A percentile compares a stretch with the other conserved stretches of the same genome.
Evolutionary conservation across 2,113 vertebrate genomes (phyloP).

Genomic region (Azemiops feae): DNA sequence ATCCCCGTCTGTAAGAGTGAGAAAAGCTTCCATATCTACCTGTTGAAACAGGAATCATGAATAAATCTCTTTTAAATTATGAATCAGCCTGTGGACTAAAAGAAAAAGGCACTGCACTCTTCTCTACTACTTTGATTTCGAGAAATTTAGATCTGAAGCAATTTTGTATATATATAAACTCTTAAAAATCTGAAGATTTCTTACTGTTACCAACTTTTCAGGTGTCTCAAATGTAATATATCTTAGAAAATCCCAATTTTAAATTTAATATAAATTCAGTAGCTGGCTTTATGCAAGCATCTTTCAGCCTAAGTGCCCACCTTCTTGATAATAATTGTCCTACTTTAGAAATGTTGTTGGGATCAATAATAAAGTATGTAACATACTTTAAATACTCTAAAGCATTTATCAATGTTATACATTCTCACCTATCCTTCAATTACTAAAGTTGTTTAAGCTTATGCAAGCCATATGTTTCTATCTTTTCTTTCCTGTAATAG

Average conservation of each 20-base stretch:
- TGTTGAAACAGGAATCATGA: slow-evolving; percentile 38
- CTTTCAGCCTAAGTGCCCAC: not conserved
- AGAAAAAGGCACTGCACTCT: not conserved
- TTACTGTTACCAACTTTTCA: not conserved
- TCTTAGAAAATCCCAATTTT: not conserved
- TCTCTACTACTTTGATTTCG: not conserved
- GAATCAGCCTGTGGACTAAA: not conserved
- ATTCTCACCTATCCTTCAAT: not conserved
- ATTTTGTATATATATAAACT: not conserved
- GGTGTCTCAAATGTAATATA: not conserved
- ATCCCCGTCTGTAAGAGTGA: slow-evolving; percentile 95
- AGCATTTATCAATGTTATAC: not conserved
- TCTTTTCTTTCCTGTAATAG: not conserved
- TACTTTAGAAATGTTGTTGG: not conserved
- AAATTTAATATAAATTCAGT: not conserved
- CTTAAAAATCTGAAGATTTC: not conserved
- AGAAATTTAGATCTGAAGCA: not conserved
- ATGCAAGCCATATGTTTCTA: not conserved
- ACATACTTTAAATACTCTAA: not conserved
- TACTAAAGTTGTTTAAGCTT: not conserved
- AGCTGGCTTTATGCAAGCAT: not conserved
- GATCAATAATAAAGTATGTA: not conserved
- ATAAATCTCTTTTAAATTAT: not conserved
- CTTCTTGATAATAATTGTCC: not conserved
- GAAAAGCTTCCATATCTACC: slow-evolving; percentile 98